Conservation (phyloP, 2,113 vertebrate species). For the Heterochromis multidens region DNA sequence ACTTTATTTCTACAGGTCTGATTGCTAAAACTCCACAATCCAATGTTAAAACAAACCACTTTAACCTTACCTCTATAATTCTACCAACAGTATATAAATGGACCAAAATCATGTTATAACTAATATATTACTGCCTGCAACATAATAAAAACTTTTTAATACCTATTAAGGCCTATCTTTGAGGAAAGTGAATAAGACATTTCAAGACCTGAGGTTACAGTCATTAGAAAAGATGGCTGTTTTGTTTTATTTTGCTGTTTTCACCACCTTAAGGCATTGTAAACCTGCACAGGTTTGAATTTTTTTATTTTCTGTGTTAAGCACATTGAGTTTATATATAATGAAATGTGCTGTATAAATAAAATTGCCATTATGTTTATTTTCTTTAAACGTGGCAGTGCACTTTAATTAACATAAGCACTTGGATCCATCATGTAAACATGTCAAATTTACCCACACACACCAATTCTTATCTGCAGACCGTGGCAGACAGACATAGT, state of each 20-base stretch:
- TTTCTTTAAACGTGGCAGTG: background rate
- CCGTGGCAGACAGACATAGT: background rate
- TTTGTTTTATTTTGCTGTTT: too few species aligned
- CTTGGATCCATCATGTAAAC: background rate
- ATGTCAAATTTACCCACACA: background rate
- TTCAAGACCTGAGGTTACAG: background rate
- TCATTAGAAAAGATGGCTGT: background rate
- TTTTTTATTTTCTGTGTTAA: too few species aligned
- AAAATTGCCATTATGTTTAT: background rate
- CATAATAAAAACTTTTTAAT: background rate
- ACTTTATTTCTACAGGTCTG: background rate
- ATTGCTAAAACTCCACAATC: background rate
- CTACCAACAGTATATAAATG: background rate
- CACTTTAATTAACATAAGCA: background rate
- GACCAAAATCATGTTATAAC: background rate
- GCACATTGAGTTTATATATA: too few species aligned
- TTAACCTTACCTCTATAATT: background rate
- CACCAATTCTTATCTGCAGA: background rate
- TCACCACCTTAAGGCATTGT: too few species aligned
- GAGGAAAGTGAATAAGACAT: background rate
- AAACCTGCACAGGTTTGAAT: too few species aligned
- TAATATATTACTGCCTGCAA: background rate
- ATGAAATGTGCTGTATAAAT: too few species aligned
- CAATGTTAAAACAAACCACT: background rate
- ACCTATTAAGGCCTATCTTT: background rate